Base-by-base conservation (phyloP, 2,888 invertebrate genomes). In the Scaptomyza caliginosa region DNA sequence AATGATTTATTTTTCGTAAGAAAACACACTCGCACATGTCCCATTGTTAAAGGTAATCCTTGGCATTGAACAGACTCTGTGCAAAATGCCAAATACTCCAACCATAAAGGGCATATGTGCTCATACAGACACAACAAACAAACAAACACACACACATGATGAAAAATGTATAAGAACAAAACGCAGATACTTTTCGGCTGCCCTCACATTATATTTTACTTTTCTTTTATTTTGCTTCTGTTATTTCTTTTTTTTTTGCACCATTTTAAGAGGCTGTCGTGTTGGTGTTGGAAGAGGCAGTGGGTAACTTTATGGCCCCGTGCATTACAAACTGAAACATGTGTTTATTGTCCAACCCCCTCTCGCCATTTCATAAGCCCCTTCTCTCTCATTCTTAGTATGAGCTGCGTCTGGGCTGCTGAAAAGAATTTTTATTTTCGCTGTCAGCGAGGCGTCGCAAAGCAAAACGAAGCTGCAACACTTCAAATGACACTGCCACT, bases 251-350 rank as follows among this genome's bases (percentile, higher is more conserved):
- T 58, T 42, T 62, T 77, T 67, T 60, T 59, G 62, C 62, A 62
- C 70, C 84, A 74, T 74, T 79, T 70, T 50, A 54, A 65, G 70
- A 32, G 50, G 59, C 49, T 55, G 67, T 23, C 42, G 32, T 21
- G n/a, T n/a, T n/a, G 46, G 21, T 17, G 48, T 10, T 6, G n/a
- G 11, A 8, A 10, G 21, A 3, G 46, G 26, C 34, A 16, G 43
- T 5, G 4, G 19, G 8, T 60, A 82, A 82, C 82, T 83, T 83
- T 83, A 83, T 67, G 87, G 82, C 74, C 71, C 62, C 79, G 64
- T 71, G 86, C 79, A 82, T 87, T 84, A 82, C 86, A 88, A 83
- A 80, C 76, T 77, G 84, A 77, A 86, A 88, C 88, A 86, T 86
- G 87, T 86, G 86, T 86, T 86, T 86, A 86, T 86, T 86, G 86